phyloP scores from a whole-genome alignment of 2,888 invertebrate genomes.

The Odontomyia ornata region DNA sequence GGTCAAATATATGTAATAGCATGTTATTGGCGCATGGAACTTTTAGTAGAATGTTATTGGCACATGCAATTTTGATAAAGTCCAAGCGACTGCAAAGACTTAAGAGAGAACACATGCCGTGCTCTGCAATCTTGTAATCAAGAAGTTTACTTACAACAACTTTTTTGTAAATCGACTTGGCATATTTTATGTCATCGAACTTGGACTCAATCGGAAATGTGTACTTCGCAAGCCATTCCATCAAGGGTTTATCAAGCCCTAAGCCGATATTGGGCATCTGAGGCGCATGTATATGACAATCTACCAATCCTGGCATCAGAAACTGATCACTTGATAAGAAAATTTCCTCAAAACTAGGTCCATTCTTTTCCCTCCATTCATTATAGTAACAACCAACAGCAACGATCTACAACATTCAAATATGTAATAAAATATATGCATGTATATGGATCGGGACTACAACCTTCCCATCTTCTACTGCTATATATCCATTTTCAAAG shows the following conservation, averaged over 20 bases:
- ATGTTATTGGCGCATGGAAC: too few species aligned
- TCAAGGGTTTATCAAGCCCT: slow-evolving; percentile 79
- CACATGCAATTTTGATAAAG: too few species aligned
- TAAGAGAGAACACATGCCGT: too few species aligned
- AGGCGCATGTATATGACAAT: slow-evolving; percentile 90
- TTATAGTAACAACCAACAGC: slow-evolving; percentile 60
- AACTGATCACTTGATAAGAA: slow-evolving; percentile 68
- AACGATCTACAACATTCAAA: slow-evolving; percentile 60
- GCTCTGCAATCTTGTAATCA: too few species aligned
- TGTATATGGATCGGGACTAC: background rate
- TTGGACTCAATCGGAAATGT: slow-evolving; percentile 85
- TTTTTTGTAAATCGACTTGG: slow-evolving; percentile 74
- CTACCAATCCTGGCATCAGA: slow-evolving; percentile 87
- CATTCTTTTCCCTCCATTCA: slow-evolving; percentile 52
- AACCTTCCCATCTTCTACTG: slow-evolving; percentile 70
- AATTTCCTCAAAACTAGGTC: slow-evolving; percentile 50
- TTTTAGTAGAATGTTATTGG: too few species aligned
- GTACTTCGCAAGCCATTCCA: slow-evolving; percentile 86
- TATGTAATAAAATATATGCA: background rate
- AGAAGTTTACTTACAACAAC: slow-evolving; percentile 75
- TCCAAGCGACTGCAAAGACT: too few species aligned
- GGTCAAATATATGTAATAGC: too few species aligned
- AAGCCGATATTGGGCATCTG: slow-evolving; percentile 88
- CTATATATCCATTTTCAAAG: slow-evolving; percentile 67
- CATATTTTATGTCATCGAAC: slow-evolving; percentile 75